A percentile compares a stretch with the other conserved stretches of the same genome.
These are phyloP conservation scores for Arion vulgaris DNA, from an alignment of 1,140 invertebrate species.

Conservation along the genomic window DNA sequence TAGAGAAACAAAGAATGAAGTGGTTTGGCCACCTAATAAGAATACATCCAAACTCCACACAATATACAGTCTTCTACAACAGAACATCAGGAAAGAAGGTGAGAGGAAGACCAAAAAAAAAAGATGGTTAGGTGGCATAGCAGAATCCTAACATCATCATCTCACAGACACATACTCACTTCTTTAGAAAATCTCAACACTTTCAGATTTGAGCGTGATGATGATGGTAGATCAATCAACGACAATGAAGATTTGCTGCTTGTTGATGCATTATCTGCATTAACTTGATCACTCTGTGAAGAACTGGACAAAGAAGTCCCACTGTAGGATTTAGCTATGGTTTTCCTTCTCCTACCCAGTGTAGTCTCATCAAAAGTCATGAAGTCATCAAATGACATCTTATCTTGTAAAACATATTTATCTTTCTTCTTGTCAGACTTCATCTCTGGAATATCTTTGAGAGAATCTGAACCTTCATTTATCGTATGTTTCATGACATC, in stretches of 20 bases:
- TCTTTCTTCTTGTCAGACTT: neutral
- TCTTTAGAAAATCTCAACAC: neutral
- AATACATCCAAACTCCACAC: too few species aligned
- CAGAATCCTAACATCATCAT: neutral
- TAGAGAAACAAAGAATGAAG: too few species aligned
- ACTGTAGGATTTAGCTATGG: slow-evolving; percentile 21
- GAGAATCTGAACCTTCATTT: neutral
- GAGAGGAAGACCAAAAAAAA: too few species aligned
- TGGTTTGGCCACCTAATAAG: too few species aligned
- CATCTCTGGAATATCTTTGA: neutral
- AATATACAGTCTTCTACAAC: too few species aligned
- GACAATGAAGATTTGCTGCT: neutral
- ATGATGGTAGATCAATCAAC: neutral
- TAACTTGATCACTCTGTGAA: neutral
- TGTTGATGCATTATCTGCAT: neutral
- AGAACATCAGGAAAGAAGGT: too few species aligned
- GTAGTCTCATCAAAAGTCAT: slow-evolving; percentile 46
- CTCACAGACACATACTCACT: neutral
- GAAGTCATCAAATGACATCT: slow-evolving; percentile 59
- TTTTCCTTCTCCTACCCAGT: slow-evolving; percentile 39
- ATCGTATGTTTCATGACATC: neutral
- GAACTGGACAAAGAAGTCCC: neutral
- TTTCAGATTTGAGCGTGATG: neutral
- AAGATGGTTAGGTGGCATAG: too few species aligned
- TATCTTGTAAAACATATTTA: neutral